Evolutionary conservation across 2,888 invertebrate species (phyloP), one percentile per base, ranked within the genome.

Genomic region (Mayetiola destructor): DNA sequence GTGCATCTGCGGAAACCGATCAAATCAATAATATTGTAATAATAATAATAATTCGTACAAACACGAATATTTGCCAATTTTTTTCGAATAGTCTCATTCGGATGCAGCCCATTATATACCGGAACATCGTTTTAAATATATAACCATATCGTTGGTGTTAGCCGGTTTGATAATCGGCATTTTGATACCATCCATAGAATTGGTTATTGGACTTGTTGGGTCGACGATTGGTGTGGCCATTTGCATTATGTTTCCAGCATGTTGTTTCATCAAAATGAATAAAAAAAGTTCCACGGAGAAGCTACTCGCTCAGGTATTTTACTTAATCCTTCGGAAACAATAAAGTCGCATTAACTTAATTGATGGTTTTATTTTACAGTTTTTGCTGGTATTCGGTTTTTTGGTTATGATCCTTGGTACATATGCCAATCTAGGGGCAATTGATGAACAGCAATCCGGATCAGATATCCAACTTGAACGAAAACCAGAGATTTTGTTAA

Each of bases 161-260:
- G 76, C 80, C 20, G 85, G 94, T 0, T 75, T 96, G 55, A 73
- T 82, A 58, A 79, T 87, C 58, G 93, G 92, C 14, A 80, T 97
- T 56, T 70, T 92, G 61, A 83, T 96, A 63, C 97, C 97, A 16
- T 94, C 91, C 67, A 90, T 92, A 59, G 92, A 97, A 75, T 80
- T 96, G 64, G 90, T 97, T 57, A 78, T 99, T 59, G 95, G 95
- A 0, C 74, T 97, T 35, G 85, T 93, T 36, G 97, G 97, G 1
- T 91, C 96, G 1, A 95, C 96, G 0, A 92, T 95, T 63, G 97
- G 97, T 0, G 87, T 92, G 14, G 80, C 91, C 62, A 85, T 97
- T 62, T 95, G 95, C 65, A 81, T 94, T 35, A 84, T 96, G 66
- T 88, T 95, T 66, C 97, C 97, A 0, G 88, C 94, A 0, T 79